Conservation (phyloP, 1,140 invertebrate species). For the Cheumatopsyche charites region DNA sequence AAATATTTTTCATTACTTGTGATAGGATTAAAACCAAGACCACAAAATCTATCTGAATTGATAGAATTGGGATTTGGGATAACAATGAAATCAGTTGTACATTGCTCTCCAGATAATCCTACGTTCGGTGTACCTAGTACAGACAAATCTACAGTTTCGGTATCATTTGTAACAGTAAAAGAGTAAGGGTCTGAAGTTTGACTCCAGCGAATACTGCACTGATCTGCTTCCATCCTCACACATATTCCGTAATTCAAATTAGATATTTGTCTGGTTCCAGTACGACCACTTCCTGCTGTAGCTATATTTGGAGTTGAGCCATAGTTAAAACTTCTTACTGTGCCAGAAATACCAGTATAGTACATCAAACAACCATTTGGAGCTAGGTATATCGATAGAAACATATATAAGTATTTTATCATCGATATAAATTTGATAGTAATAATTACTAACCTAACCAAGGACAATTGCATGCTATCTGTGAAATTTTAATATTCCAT, state of each 20-base stretch:
- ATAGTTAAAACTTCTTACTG: slow-evolving; percentile 78
- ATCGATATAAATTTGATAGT: too few relatives aligned
- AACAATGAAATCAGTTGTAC: slow-evolving; percentile 74
- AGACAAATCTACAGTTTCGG: slow-evolving; percentile 62
- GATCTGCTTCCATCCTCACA: slow-evolving; percentile 63
- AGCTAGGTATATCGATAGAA: too few relatives aligned
- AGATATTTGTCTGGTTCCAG: slow-evolving; percentile 67
- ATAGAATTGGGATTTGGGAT: slow-evolving; percentile 69
- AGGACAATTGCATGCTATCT: slow-evolving; percentile 74
- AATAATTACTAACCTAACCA: slow-evolving; percentile 63
- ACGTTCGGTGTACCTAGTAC: slow-evolving; percentile 61
- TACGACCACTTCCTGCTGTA: background rate
- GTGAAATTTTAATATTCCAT: slow-evolving; percentile 79
- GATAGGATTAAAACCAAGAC: slow-evolving; percentile 69
- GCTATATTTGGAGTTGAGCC: slow-evolving; percentile 63
- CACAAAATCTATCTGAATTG: slow-evolving; percentile 73
- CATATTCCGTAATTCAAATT: slow-evolving; percentile 73
- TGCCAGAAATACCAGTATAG: slow-evolving; percentile 67
- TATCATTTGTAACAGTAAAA: slow-evolving; percentile 73
- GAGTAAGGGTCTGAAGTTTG: slow-evolving; percentile 63
- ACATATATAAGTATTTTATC: background rate
- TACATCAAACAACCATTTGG: slow-evolving; percentile 82
- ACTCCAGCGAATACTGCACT: slow-evolving; percentile 66
- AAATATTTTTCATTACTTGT: slow-evolving; percentile 61
- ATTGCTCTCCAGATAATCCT: slow-evolving; percentile 63